Evolutionary conservation across 2,113 vertebrate species (phyloP).

Genomic region (Aspidoscelis tigris): DNA sequence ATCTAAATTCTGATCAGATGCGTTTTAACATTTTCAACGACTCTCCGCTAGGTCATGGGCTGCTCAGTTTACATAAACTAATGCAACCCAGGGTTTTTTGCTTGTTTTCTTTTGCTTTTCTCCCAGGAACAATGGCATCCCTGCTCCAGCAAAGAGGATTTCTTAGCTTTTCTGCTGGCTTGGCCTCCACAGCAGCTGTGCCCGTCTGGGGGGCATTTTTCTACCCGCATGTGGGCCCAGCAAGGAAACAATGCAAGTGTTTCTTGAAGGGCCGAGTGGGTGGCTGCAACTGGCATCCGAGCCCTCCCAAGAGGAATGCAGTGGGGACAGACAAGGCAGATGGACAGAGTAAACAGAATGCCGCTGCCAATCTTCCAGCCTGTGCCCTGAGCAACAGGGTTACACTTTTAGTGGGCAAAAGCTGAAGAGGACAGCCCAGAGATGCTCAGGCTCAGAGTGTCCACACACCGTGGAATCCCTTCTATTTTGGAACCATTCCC

Average conservation of each 20-base stretch:
- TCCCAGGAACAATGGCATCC: background rate
- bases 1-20: background rate
- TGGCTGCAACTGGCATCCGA: constrained; percentile 34
- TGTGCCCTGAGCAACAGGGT: too few species aligned
- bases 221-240: constrained; percentile 6
- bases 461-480: too few species aligned
- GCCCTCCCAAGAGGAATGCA: constrained; percentile 19
- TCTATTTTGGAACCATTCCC: too few species aligned
- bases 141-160: constrained; percentile 1
- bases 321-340: constrained; percentile 19
- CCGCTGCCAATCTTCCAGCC: background rate
- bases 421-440: background rate
- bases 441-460: too few species aligned
- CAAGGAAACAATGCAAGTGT: constrained; percentile 9
- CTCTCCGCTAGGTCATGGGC: background rate
- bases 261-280: constrained; percentile 21
- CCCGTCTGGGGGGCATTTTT: constrained; percentile 35
- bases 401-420: background rate
- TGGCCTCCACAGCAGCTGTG: constrained; percentile 1
- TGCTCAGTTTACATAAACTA: background rate
- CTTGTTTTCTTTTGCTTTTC: background rate
- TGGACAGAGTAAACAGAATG: constrained; percentile 24
- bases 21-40: background rate
- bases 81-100: background rate
- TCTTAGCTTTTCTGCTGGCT: background rate